A percentile compares a stretch with the other conserved stretches of the same genome.
phyloP scores from a whole-genome alignment of 2,797 vertebrate genomes.

The Oreonectes daqikongensis region DNA sequence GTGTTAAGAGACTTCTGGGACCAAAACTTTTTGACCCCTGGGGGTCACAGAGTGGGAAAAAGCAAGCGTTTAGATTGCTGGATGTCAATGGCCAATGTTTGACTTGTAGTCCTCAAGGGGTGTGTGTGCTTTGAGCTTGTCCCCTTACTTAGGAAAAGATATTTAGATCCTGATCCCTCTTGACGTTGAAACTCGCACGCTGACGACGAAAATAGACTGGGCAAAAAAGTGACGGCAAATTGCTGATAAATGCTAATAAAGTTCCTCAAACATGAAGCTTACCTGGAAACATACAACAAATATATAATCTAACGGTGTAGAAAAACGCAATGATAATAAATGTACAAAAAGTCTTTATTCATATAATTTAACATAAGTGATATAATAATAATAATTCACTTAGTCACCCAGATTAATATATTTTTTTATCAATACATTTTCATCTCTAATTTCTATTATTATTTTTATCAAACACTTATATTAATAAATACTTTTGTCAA shows the following conservation, averaged over 20 bases:
- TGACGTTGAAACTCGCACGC: conserved; percentile 8
- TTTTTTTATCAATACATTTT: too few species aligned
- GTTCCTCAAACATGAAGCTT: not conserved
- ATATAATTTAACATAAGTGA: too few species aligned
- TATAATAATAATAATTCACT: too few species aligned
- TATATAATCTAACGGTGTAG: too few species aligned
- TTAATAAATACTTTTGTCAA: too few species aligned
- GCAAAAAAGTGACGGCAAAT: not conserved
- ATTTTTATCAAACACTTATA: too few species aligned
- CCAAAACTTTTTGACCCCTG: conserved; percentile 84
- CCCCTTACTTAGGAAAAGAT: conserved; percentile 43
- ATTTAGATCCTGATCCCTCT: conserved; percentile 37
- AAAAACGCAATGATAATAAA: too few species aligned
- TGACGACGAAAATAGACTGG: conserved; percentile 10
- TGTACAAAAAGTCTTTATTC: too few species aligned
- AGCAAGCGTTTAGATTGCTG: conserved; percentile 76
- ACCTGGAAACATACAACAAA: not conserved
- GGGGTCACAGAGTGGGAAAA: conserved; percentile 70
- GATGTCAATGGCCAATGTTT: conserved; percentile 73
- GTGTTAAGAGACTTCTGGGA: conserved; percentile 87
- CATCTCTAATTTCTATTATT: not conserved
- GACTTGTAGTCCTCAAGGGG: conserved; percentile 63
- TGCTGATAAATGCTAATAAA: not conserved
- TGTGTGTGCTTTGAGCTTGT: conserved; percentile 51
- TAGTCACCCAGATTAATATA: too few species aligned